A percentile compares a stretch with the other conserved stretches of the same genome.
Conservation (phyloP, 2,113 vertebrate genomes). For the Procavia capensis region DNA sequence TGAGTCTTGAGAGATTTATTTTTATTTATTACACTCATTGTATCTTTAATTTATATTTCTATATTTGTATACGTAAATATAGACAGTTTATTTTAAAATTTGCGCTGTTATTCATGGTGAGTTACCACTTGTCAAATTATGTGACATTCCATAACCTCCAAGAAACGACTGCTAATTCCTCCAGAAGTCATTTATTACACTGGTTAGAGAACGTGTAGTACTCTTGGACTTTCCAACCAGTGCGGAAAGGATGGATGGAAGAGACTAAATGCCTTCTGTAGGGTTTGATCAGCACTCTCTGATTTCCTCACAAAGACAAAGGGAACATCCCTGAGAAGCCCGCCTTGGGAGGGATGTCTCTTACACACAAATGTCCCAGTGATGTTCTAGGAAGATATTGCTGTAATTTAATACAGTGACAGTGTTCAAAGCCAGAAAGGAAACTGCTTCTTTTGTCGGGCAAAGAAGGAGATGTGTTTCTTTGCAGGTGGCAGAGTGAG, state of each 20-base stretch:
- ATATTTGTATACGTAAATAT: neutral
- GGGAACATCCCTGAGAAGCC: neutral
- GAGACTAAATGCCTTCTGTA: neutral
- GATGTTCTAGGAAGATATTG: too few species aligned
- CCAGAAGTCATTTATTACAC: neutral
- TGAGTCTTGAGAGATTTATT: neutral
- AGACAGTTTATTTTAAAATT: conserved; percentile 12
- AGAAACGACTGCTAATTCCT: neutral
- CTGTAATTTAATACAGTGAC: neutral
- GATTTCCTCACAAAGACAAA: neutral
- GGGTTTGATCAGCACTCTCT: neutral
- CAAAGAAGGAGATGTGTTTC: neutral
- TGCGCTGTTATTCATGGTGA: neutral
- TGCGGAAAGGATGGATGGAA: neutral
- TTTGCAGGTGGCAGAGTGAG: neutral
- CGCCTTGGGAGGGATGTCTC: neutral
- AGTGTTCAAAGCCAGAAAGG: neutral
- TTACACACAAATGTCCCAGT: rapidly evolving
- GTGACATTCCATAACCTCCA: neutral
- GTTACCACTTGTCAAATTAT: conserved; percentile 28
- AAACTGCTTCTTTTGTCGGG: neutral
- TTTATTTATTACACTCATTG: neutral
- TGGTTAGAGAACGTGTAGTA: neutral
- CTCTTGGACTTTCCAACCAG: neutral
- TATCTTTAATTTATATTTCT: neutral